Percentiles rank a stretch among this genome's conserved stretches.
Evolutionary conservation across 1,140 invertebrate species (phyloP).

Genomic region (Steinernema feltiae): DNA sequence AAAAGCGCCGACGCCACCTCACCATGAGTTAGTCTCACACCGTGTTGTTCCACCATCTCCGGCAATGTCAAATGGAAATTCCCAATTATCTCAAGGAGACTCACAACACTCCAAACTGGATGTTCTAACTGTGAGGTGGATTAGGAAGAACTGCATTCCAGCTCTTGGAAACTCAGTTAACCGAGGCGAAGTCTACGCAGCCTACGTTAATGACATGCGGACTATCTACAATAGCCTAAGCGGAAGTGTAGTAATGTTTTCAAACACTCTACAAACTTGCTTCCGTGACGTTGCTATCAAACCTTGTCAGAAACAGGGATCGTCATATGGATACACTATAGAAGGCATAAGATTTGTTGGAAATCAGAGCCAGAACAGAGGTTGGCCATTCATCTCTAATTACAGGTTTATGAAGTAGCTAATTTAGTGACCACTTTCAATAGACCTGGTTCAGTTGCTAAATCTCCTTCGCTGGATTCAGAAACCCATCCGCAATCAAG

Average conservation of each 20-base stretch:
- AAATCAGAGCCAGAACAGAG: not conserved
- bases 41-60: not conserved
- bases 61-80: not conserved
- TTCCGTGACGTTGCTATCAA: not conserved
- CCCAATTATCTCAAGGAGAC: not conserved
- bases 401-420: no score
- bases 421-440: no score
- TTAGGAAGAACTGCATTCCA: constrained; percentile 33
- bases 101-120: constrained; percentile 19
- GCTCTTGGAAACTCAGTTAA: constrained; percentile 11
- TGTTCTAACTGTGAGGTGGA: constrained; percentile 40
- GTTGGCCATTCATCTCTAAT: no score
- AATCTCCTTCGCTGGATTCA: no score
- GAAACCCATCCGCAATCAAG: not conserved
- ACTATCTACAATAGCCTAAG: constrained; percentile 32
- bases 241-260: constrained; percentile 32
- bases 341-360: not conserved
- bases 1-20: no score
- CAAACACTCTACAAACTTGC: constrained; percentile 31
- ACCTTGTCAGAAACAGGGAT: not conserved
- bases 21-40: no score
- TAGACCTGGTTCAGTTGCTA: no score
- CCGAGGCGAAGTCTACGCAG: constrained; percentile 39
- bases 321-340: not conserved
- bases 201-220: constrained; percentile 48